Base-by-base conservation (phyloP, 2,888 invertebrate genomes). In the Polia nebulosa region DNA sequence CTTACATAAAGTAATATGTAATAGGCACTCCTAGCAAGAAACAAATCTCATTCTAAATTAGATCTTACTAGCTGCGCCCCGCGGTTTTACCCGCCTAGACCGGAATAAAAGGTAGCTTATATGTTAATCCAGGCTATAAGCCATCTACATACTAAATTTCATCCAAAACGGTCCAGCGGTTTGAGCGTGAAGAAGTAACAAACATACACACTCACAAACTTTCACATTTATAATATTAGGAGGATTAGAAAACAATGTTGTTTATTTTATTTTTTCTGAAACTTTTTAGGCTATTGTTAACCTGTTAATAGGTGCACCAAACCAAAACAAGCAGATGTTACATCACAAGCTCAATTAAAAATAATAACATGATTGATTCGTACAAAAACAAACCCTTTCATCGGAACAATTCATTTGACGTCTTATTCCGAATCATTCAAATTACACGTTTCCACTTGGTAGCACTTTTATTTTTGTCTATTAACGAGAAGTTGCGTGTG, bases 341-440 rank as follows among this genome's bases (percentile, higher is more conserved):
- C 80, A 78, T 81, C 72, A 76, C 70, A 76, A 64, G 83, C 78
- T 88, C 90, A 91, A 93, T 94, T 94, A 92, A 92, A 93, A 92
- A 87, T 93, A 94, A 94, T 91, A 89, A 89, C 89, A 90, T 91
- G 90, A 92, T 93, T 90, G 91, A 89, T 88, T 88, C 85, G 47
- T 81, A 88, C 79, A 91, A 91, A 92, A 91, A 90, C 89, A 87
- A 87, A 91, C 89, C 88, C 87, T 92, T 91, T 87, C 85, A 87
- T 86, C 87, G 88, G 88, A 93, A 92, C 91, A 91, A 92, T 91
- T 90, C 88, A 88, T 92, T 89, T 91, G 91, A 94, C 90, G 91
- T 93, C 94, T 94, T 92, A 90, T 89, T 92, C 86, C 71, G 68
- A 87, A 87, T 88, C 80, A 83, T 79, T 85, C 80, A 92, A 94